Conservation (phyloP, 2,113 vertebrate species). For the Colaptes auratus region DNA sequence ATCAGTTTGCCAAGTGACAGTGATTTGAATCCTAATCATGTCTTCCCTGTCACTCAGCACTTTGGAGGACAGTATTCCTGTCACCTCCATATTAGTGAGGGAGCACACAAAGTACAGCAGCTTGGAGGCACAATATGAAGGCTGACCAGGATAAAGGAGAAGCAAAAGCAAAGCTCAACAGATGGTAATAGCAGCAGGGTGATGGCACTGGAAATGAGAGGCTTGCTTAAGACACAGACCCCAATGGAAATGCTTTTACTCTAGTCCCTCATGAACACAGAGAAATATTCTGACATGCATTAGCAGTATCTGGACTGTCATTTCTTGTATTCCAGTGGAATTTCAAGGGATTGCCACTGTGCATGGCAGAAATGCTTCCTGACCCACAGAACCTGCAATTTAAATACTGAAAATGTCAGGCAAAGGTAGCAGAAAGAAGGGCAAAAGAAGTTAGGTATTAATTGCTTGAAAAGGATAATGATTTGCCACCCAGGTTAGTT, state of each 20-base stretch:
- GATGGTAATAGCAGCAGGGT: not conserved
- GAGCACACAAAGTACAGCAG: not conserved
- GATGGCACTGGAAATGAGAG: not conserved
- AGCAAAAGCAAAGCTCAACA: not conserved
- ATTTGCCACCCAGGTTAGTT: not conserved
- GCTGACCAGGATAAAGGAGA: not conserved
- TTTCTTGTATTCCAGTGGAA: not conserved
- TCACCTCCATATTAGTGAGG: not conserved
- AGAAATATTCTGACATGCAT: rapidly evolving
- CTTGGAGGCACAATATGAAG: not conserved
- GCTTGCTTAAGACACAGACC: not conserved
- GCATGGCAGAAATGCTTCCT: not conserved
- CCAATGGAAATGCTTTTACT: not conserved
- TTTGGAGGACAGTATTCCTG: not conserved
- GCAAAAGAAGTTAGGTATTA: not conserved
- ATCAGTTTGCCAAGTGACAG: not conserved
- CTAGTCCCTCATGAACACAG: rapidly evolving
- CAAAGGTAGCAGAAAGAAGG: not conserved
- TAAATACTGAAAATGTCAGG: not conserved
- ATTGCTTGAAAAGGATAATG: not conserved
- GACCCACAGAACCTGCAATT: not conserved
- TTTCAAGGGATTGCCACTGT: not conserved
- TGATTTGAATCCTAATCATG: not conserved
- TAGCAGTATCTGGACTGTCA: not conserved
- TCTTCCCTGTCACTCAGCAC: not conserved